Conservation (phyloP, 1,140 invertebrate genomes). For the Agrypnia vestita region DNA sequence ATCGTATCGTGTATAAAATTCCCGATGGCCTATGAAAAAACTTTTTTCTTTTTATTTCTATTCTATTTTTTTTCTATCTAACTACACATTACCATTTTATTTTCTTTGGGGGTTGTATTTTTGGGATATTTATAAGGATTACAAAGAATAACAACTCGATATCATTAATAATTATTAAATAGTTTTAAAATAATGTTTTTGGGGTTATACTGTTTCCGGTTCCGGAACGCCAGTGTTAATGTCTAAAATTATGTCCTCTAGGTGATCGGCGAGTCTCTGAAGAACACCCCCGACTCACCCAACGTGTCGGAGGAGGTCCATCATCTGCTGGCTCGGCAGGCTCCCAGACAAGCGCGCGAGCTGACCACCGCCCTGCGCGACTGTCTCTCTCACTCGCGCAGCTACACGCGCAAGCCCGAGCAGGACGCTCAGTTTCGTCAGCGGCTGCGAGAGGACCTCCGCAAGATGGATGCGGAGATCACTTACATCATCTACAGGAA, state of each 20-base stretch:
- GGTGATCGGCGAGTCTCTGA: constrained; percentile 4
- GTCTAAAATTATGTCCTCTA: neutral
- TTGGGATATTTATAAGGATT: too few species aligned
- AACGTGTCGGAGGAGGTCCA: constrained; percentile 5
- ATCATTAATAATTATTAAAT: too few species aligned
- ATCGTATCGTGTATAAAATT: too few species aligned
- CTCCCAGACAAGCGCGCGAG: constrained; percentile 2
- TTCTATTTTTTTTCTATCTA: too few species aligned
- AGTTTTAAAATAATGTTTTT: too few species aligned
- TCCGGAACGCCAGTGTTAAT: too few species aligned
- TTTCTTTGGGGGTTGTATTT: too few species aligned
- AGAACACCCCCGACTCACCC: neutral
- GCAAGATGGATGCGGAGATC: neutral
- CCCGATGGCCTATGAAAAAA: too few species aligned
- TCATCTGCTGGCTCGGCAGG: neutral
- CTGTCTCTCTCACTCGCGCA: constrained; percentile 8
- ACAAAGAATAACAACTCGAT: too few species aligned
- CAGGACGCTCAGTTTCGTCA: neutral
- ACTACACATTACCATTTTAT: too few species aligned
- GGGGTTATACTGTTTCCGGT: too few species aligned
- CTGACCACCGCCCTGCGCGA: neutral
- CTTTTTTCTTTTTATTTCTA: too few species aligned
- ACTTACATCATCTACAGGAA: neutral
- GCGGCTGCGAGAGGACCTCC: neutral
- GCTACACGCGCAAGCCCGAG: neutral